Percentiles rank a stretch among this genome's conserved stretches.
Evolutionary conservation across 2,113 vertebrate genomes (phyloP).

Genomic region (Nyctereutes procyonoides): DNA sequence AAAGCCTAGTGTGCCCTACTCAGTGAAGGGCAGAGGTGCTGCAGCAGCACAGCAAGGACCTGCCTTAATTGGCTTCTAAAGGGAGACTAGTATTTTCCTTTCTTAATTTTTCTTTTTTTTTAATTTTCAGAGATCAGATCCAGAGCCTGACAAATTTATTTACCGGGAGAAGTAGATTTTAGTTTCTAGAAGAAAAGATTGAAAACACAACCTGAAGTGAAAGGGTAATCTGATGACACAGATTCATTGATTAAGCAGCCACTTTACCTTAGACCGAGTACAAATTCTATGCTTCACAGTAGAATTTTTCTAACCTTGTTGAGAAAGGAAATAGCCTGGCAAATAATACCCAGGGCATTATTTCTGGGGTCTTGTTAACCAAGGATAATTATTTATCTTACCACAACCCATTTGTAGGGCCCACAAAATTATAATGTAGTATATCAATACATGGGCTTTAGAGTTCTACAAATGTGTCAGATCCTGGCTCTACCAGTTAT

Average conservation of each 20-base stretch:
- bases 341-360: neutral
- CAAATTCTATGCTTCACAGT: neutral
- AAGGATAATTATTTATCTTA: neutral
- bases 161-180: neutral
- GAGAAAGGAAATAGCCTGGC: neutral
- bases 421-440: neutral
- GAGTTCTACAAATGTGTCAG: neutral
- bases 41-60: neutral
- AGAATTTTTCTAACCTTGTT: neutral
- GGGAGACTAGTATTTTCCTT: neutral
- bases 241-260: neutral
- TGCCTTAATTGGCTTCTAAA: neutral
- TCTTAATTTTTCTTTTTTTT: neutral
- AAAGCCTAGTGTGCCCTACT: neutral
- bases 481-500: neutral
- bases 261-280: neutral
- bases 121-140: neutral
- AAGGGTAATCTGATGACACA: neutral
- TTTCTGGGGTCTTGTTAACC: neutral
- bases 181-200: constrained; percentile 7
- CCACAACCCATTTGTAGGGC: neutral
- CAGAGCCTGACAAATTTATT: neutral
- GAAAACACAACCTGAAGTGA: neutral
- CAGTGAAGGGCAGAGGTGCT: neutral
- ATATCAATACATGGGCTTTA: neutral